These are phyloP conservation scores for Selene dorsalis DNA, from an alignment of 2,797 vertebrate species.

Conservation along the genomic window DNA sequence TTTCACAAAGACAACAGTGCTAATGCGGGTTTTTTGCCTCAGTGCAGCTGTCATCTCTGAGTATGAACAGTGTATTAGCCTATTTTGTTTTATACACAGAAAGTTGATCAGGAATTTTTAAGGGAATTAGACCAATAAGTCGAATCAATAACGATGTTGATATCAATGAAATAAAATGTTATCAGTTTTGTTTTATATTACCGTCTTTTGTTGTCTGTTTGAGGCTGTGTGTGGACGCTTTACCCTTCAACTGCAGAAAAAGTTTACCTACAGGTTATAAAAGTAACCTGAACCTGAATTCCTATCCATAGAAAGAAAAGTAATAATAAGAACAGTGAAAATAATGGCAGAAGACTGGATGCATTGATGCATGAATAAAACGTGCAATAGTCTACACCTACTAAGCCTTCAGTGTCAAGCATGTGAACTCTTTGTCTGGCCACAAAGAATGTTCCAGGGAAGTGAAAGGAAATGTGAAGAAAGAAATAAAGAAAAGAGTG, in stretches of 20 bases:
- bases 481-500: slow-evolving; percentile 16
- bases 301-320: slow-evolving; percentile 2
- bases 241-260: too few species aligned
- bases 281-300: background rate
- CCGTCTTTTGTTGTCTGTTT: too few species aligned
- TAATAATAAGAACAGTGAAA: slow-evolving; percentile 22
- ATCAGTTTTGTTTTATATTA: too few species aligned
- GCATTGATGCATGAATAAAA: slow-evolving; percentile 37
- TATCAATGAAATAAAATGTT: background rate
- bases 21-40: too few species aligned
- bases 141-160: background rate
- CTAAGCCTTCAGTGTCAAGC: slow-evolving; percentile 7
- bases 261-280: too few species aligned
- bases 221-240: too few species aligned
- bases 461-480: slow-evolving; percentile 23
- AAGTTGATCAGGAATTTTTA: background rate
- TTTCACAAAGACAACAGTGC: background rate
- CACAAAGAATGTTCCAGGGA: slow-evolving; percentile 13
- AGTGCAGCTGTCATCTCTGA: too few species aligned
- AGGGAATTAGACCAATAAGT: background rate
- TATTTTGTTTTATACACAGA: background rate
- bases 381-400: background rate
- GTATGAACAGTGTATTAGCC: background rate
- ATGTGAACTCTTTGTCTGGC: slow-evolving; percentile 41
- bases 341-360: slow-evolving; percentile 1